These are phyloP conservation scores for Sphaerodactylus townsendi DNA, from an alignment of 2,113 vertebrate species.

Conservation along the genomic window DNA sequence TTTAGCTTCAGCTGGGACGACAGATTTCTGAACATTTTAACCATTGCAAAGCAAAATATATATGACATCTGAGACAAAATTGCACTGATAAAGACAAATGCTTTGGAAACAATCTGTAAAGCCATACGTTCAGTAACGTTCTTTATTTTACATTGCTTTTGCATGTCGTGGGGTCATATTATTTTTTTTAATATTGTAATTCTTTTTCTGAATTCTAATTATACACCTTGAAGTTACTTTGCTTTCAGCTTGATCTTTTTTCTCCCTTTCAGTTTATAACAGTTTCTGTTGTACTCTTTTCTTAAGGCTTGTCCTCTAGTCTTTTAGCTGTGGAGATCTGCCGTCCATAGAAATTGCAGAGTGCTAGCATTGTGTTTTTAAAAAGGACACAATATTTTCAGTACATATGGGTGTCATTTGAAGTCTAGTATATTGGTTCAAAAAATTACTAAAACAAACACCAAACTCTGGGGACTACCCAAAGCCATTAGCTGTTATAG, in stretches of 20 bases:
- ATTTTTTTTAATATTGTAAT: background rate
- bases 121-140: background rate
- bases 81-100: background rate
- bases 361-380: background rate
- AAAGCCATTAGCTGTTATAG: background rate
- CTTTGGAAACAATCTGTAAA: background rate
- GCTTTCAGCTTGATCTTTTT: background rate
- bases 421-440: background rate
- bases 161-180: background rate
- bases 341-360: background rate
- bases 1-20: background rate
- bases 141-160: background rate
- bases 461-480: background rate
- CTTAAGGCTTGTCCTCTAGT: background rate
- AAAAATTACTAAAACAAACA: background rate
- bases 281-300: background rate
- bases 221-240: background rate
- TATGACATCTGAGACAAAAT: background rate
- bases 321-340: background rate
- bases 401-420: background rate
- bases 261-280: background rate
- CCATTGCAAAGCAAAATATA: background rate
- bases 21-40: background rate
- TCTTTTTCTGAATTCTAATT: background rate
- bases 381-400: background rate